phyloP scores from a whole-genome alignment of 1,140 invertebrate species.

The Chironomus striatipennis region DNA sequence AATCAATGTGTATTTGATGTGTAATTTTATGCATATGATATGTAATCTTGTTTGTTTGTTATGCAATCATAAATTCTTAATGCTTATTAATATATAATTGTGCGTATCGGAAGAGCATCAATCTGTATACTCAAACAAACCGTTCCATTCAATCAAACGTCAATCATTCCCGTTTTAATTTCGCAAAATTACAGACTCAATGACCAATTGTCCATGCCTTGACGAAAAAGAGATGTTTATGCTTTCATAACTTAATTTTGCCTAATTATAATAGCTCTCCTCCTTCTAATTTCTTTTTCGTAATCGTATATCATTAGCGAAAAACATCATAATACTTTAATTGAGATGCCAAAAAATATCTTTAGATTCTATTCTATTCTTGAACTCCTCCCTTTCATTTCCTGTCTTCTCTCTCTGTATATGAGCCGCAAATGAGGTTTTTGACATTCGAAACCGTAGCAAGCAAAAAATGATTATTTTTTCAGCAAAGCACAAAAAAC shows the following conservation, averaged over 20 bases:
- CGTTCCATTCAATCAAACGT: no score
- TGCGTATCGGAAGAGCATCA: no score
- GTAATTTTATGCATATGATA: no score
- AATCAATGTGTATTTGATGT: no score
- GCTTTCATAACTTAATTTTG: neutral
- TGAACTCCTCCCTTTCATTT: neutral
- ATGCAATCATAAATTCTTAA: no score
- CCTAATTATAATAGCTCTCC: neutral
- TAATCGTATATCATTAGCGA: neutral
- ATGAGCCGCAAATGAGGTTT: neutral
- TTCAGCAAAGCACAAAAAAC: neutral
- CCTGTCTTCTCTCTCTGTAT: neutral
- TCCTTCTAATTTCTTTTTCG: neutral
- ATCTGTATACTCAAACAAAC: no score
- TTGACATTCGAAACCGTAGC: neutral
- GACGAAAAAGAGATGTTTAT: neutral
- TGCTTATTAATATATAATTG: no score
- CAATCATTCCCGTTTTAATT: no score
- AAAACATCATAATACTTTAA: neutral
- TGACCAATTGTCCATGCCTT: no score
- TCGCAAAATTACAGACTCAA: no score
- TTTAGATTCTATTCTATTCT: neutral
- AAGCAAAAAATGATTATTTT: neutral
- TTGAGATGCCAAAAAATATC: neutral
- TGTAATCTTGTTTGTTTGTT: no score